phyloP scores from a whole-genome alignment of 1,140 invertebrate genomes.

The Cydia splendana region DNA sequence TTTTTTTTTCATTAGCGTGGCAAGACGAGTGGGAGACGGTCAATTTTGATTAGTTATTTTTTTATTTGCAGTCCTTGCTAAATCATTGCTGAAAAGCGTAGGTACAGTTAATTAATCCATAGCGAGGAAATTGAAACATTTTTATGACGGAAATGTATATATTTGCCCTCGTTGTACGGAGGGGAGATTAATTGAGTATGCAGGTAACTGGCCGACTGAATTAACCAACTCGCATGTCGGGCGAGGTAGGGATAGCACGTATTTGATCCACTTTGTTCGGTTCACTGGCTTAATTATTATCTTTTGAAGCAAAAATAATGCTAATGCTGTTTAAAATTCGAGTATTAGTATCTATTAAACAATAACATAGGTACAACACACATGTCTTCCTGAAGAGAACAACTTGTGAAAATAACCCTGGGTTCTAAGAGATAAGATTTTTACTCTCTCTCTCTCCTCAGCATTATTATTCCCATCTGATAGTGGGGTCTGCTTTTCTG shows the following conservation, averaged over 20 bases:
- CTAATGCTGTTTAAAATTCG: too few species aligned
- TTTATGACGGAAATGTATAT: conserved; percentile 19
- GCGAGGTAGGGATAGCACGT: background rate
- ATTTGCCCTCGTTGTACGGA: conserved; percentile 14
- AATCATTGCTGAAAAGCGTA: background rate
- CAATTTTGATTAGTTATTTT: too few species aligned
- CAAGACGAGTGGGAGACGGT: too few species aligned
- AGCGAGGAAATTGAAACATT: conserved; percentile 12
- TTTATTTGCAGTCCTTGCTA: background rate
- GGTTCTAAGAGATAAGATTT: too few species aligned
- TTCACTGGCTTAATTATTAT: background rate
- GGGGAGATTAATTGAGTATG: conserved; percentile 24
- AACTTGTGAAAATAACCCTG: too few species aligned
- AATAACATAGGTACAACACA: too few species aligned
- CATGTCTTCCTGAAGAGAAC: too few species aligned
- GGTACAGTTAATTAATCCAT: background rate
- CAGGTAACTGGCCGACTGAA: conserved; percentile 23
- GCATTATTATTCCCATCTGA: too few species aligned
- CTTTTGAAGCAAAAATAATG: background rate
- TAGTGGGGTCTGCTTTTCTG: too few species aligned
- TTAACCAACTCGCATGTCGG: conserved; percentile 13
- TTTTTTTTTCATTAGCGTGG: too few species aligned
- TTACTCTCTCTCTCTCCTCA: too few species aligned
- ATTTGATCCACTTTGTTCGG: background rate
- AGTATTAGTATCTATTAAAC: too few species aligned